Evolutionary conservation across 2,797 vertebrate species (phyloP).

Genomic region (Lateolabrax maculatus): DNA sequence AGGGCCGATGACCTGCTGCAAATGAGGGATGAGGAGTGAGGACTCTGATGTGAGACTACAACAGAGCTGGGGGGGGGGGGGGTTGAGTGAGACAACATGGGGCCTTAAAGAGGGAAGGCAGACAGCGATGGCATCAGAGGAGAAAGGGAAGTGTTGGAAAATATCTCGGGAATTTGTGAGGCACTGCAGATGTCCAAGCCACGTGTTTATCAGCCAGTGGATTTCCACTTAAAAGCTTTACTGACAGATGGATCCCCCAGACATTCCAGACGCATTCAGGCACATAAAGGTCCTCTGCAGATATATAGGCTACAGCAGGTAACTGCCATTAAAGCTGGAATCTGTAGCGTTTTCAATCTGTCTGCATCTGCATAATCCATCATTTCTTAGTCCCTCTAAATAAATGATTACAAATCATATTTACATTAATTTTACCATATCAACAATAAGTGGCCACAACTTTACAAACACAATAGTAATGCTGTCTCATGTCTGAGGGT

Average conservation of each 20-base stretch:
- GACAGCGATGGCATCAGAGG: conserved; percentile 27
- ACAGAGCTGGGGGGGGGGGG: not conserved
- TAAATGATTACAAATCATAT: not conserved
- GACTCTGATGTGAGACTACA: conserved; percentile 12
- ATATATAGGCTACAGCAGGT: not conserved
- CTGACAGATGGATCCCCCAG: conserved; percentile 38
- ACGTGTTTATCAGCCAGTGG: conserved; percentile 39
- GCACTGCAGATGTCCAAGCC: conserved; percentile 43
- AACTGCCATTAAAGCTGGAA: not conserved
- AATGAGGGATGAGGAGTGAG: conserved; percentile 3
- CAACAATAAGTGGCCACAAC: not conserved
- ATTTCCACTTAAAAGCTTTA: conserved; percentile 33
- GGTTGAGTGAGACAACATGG: conserved; percentile 5
- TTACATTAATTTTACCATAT: not conserved
- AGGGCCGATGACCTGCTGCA: conserved; percentile 18
- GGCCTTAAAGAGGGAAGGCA: conserved; percentile 30
- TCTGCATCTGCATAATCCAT: not conserved
- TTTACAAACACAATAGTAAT: not conserved
- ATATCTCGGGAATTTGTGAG: conserved; percentile 47
- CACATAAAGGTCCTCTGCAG: not conserved
- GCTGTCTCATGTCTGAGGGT: too few species aligned
- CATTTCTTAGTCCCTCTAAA: too few species aligned
- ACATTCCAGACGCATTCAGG: conserved; percentile 7
- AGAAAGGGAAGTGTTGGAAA: conserved; percentile 46
- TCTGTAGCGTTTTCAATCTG: not conserved